phyloP scores from a whole-genome alignment of 2,797 vertebrate genomes.

The Scarus forsteni region DNA sequence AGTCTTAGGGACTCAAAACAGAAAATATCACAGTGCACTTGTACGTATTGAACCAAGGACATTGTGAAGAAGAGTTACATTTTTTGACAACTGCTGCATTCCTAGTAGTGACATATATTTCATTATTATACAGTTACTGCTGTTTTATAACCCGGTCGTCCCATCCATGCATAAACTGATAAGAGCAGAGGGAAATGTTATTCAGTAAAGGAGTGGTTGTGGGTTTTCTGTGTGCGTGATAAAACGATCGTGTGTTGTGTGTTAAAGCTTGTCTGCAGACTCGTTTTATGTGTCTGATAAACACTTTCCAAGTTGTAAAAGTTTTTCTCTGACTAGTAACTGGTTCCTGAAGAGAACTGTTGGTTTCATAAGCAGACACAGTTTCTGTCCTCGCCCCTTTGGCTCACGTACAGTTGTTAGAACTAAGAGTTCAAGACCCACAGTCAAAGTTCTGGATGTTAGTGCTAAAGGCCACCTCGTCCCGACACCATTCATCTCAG shows the following conservation, averaged over 20 bases:
- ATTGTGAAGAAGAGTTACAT: no score
- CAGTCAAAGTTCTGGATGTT: slow-evolving; percentile 3
- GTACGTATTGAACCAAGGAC: no score
- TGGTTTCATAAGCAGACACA: slow-evolving; percentile 22
- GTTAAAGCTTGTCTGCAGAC: slow-evolving; percentile 2
- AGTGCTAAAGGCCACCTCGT: neutral
- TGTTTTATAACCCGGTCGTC: no score
- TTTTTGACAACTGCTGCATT: no score
- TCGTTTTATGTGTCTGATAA: slow-evolving; percentile 31
- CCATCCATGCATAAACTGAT: neutral
- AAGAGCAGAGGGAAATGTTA: neutral
- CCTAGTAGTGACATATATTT: no score
- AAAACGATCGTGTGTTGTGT: neutral
- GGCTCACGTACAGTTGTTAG: neutral
- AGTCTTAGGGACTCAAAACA: no score
- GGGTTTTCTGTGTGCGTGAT: slow-evolving; percentile 7
- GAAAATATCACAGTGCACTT: no score
- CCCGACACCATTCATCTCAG: neutral
- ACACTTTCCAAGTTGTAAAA: slow-evolving; percentile 39
- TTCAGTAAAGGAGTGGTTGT: neutral
- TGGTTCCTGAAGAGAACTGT: slow-evolving; percentile 2
- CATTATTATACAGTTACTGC: no score
- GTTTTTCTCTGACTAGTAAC: slow-evolving; percentile 12
- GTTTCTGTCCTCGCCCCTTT: neutral
- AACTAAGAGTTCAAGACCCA: neutral